A percentile compares a stretch with the other conserved stretches of the same genome.
These are phyloP conservation scores for Anthopleura sola DNA, from an alignment of 64 coral and sea anemone genomes.

Conservation along the genomic window DNA sequence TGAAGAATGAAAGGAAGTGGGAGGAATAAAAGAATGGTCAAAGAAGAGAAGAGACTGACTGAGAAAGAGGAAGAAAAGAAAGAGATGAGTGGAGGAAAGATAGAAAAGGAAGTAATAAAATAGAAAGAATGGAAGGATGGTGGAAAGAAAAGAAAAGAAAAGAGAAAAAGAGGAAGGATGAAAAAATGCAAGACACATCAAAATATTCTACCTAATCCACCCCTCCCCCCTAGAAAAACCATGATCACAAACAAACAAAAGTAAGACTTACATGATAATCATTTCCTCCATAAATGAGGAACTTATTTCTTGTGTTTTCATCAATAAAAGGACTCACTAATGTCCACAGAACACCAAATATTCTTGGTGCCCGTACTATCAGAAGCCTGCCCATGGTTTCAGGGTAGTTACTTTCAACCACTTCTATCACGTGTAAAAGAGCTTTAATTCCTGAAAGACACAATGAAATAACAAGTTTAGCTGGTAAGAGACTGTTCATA, in stretches of 20 bases:
- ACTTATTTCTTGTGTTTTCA: conserved; percentile 98
- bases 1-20: neutral
- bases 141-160: neutral
- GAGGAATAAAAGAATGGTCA: neutral
- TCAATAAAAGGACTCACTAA: conserved; percentile 98
- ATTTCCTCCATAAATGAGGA: conserved; percentile 98
- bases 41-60: neutral
- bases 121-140: no score
- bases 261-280: conserved; percentile 76
- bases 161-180: neutral
- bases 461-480: neutral
- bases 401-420: conserved; percentile 96
- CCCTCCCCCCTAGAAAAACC: no score
- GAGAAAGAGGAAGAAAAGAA: neutral
- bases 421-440: conserved; percentile 89
- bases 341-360: conserved; percentile 99
- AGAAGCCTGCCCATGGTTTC: conserved; percentile 95
- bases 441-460: conserved; percentile 83
- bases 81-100: neutral
- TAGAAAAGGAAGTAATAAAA: neutral
- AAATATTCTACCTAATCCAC: neutral
- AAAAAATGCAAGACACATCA: neutral
- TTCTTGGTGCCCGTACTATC: conserved; percentile 95
- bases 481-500: neutral
- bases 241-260: no score